Evolutionary conservation across 2,888 invertebrate species (phyloP).

Genomic region (Microplitis deprimator): DNA sequence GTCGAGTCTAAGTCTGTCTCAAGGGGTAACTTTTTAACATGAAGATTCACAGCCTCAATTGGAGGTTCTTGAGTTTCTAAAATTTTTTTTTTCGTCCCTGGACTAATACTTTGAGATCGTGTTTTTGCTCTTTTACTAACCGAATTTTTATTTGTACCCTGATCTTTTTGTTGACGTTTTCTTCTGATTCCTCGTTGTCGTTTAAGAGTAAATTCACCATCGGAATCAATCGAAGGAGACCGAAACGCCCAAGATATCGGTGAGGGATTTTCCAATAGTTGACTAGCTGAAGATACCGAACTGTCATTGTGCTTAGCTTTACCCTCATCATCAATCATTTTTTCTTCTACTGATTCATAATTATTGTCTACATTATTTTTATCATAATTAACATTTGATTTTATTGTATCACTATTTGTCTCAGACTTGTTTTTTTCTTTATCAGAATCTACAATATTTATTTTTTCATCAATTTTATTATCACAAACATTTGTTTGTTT

Average conservation of each 20-base stretch:
- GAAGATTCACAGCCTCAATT: constrained; percentile 64
- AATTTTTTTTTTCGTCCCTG: constrained; percentile 50
- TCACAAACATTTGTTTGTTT: constrained; percentile 43
- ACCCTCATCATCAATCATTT: constrained; percentile 45
- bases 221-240: constrained; percentile 63
- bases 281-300: constrained; percentile 68
- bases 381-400: constrained; percentile 8
- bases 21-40: constrained; percentile 64
- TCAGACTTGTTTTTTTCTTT: constrained; percentile 53
- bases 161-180: constrained; percentile 59
- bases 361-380: constrained; percentile 50
- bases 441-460: constrained; percentile 57
- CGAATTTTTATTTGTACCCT: constrained; percentile 48
- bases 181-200: constrained; percentile 67
- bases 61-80: constrained; percentile 45
- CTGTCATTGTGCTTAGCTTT: constrained; percentile 64
- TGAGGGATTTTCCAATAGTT: constrained; percentile 67
- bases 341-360: constrained; percentile 52
- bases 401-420: not conserved
- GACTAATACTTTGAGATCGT: constrained; percentile 55
- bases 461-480: constrained; percentile 65
- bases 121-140: constrained; percentile 59
- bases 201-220: constrained; percentile 65
- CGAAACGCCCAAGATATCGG: constrained; percentile 67
- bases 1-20: constrained; percentile 66